Base-by-base conservation (phyloP, 2,888 invertebrate species). In the Ptychoptera contaminata region DNA sequence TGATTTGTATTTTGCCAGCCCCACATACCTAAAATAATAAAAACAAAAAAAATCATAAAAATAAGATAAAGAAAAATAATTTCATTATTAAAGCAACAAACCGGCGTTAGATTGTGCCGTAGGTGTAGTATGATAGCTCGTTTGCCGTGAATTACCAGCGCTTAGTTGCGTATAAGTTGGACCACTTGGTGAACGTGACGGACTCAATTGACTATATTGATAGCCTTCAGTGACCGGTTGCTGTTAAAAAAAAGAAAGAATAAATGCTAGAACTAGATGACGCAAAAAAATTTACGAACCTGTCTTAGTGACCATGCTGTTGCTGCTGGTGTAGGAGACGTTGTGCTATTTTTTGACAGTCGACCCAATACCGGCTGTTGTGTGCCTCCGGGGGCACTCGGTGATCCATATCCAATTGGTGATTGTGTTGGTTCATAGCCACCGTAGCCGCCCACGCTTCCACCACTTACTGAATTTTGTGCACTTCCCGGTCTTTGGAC, bases 21-120 rank as follows among this genome's bases (percentile, higher is more conserved):
- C 83, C 83, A 84, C 78, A 83, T 81, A 50, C 79, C 82, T 73
- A n/a, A n/a, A n/a, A n/a, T n/a, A n/a, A n/a, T n/a, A n/a, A n/a
- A n/a, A n/a, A n/a, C n/a, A n/a, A n/a, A n/a, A n/a, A n/a, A n/a
- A n/a, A n/a, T n/a, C n/a, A n/a, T n/a, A n/a, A n/a, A n/a, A n/a
- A n/a, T 38, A 30, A 34, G 11, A n/a, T 10, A n/a, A 16, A 16
- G 15, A 29, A 30, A n/a, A 8, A 44, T 9, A 34, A 2, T 39
- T 3, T 15, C 9, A n/a, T 10, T 38, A 35, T 38, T 37, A 38
- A 23, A 23, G 23, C 23, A 23, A 23, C 23, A 38, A 45, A 41
- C 16, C 50, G 42, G 62, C 56, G 51, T 53, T 65, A 60, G 57
- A 60, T 62, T 62, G 66, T 58, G 58, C 60, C 59, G 56, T 65